Percentiles rank a stretch among this genome's conserved stretches.
These are phyloP conservation scores for Lasioglossum figueresi DNA, from an alignment of 2,888 invertebrate species.

Conservation along the genomic window DNA sequence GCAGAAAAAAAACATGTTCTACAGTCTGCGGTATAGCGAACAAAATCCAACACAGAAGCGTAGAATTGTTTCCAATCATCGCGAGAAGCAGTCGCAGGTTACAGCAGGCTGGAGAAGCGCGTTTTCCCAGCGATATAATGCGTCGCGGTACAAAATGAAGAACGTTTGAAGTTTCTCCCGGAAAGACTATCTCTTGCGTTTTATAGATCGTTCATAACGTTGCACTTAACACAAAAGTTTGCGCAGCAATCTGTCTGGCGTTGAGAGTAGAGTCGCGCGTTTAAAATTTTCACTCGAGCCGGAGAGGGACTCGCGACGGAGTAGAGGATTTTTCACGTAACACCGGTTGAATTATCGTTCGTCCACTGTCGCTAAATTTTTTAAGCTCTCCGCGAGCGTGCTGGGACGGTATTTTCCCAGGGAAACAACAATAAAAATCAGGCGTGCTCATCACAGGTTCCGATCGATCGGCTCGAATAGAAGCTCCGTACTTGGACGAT, in stretches of 20 bases:
- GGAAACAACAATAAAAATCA: not conserved
- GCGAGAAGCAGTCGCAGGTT: not conserved
- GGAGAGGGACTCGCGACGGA: not conserved
- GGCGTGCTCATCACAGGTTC: not conserved
- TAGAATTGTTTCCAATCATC: not conserved
- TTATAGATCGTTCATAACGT: constrained; percentile 20
- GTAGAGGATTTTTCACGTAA: not conserved
- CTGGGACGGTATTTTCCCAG: not conserved
- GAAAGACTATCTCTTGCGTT: not conserved
- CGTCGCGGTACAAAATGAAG: not conserved
- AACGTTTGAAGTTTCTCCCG: constrained; percentile 24
- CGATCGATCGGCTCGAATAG: constrained; percentile 33
- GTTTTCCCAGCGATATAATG: not conserved
- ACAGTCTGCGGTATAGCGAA: not conserved
- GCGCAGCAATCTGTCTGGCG: constrained; percentile 22
- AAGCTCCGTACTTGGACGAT: constrained; percentile 32
- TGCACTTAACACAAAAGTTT: constrained; percentile 45
- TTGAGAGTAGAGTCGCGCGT: not conserved
- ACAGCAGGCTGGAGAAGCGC: not conserved
- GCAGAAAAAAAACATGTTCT: not conserved
- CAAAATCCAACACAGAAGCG: not conserved
- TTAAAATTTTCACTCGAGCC: constrained; percentile 18
- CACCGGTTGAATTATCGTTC: not conserved
- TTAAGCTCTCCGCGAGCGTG: not conserved
- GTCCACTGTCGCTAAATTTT: not conserved